Evolutionary conservation across 2,797 vertebrate species (phyloP).

Genomic region (Coracias cyanogaster): DNA sequence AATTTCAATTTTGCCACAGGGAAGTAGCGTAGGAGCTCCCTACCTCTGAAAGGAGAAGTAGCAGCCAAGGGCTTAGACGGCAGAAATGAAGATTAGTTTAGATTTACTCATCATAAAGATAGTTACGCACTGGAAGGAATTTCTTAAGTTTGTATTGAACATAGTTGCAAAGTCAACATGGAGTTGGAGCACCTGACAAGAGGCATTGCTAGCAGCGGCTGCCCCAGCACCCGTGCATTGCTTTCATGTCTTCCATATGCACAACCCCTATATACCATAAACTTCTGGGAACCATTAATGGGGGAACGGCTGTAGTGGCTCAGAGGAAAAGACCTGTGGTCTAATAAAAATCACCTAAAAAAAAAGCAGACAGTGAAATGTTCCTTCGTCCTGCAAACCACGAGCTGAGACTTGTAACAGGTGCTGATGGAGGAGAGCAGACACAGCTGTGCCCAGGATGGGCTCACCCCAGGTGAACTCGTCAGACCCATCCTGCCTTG

Average conservation of each 20-base stretch:
- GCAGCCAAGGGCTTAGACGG: neutral
- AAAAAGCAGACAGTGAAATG: neutral
- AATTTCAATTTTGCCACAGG: neutral
- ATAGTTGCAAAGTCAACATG: neutral
- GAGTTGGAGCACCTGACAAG: neutral
- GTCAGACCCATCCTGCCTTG: neutral
- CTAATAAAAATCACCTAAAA: neutral
- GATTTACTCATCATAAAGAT: neutral
- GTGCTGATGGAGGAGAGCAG: neutral
- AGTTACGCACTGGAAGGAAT: neutral
- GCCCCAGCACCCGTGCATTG: accelerated
- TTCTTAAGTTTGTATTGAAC: neutral
- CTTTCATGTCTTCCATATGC: neutral
- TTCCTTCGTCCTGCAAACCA: neutral
- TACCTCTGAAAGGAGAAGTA: neutral
- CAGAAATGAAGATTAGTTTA: neutral
- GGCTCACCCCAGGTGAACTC: neutral
- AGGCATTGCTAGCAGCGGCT: neutral
- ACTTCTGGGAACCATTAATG: neutral
- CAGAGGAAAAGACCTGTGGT: accelerated
- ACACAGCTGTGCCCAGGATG: neutral
- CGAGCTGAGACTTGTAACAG: neutral
- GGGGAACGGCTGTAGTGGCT: neutral
- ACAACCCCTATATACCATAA: accelerated
- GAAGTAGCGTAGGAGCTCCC: neutral